Conservation (phyloP, 2,888 invertebrate species). For the Meteorus colon region DNA sequence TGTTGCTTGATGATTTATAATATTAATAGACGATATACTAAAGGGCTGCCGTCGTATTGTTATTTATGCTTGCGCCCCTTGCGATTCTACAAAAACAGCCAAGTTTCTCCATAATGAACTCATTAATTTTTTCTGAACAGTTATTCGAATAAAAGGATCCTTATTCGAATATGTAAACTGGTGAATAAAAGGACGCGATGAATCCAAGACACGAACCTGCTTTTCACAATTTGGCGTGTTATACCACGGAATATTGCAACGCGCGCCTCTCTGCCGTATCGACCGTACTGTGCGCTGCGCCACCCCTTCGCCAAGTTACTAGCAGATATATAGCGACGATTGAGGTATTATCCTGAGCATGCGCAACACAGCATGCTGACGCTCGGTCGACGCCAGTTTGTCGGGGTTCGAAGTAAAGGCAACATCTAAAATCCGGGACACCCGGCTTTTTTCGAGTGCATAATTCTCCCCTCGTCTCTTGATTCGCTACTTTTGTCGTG, state of each 20-base stretch:
- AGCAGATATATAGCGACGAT: background rate
- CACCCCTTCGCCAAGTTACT: slow-evolving; percentile 35
- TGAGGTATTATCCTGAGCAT: slow-evolving; percentile 57
- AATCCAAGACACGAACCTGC: slow-evolving; percentile 60
- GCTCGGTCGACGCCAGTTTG: slow-evolving; percentile 69
- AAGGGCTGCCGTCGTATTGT: background rate
- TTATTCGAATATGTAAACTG: background rate
- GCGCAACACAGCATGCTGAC: slow-evolving; percentile 61
- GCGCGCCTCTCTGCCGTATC: slow-evolving; percentile 63
- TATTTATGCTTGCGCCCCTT: background rate
- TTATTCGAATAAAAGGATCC: slow-evolving; percentile 14
- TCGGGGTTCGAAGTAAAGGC: slow-evolving; percentile 69
- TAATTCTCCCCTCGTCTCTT: slow-evolving; percentile 14
- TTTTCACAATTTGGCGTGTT: slow-evolving; percentile 40
- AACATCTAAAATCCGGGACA: slow-evolving; percentile 61
- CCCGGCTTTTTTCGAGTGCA: slow-evolving; percentile 50
- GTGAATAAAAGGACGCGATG: slow-evolving; percentile 21
- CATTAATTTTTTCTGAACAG: slow-evolving; percentile 24
- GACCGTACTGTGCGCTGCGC: slow-evolving; percentile 59
- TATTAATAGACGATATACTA: background rate
- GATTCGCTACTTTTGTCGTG: slow-evolving; percentile 14
- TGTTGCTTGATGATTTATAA: background rate
- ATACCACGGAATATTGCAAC: slow-evolving; percentile 33
- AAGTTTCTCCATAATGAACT: slow-evolving; percentile 7
- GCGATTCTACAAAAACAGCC: background rate